These are phyloP conservation scores for Calliphora vomitoria DNA, from an alignment of 2,888 invertebrate species.

Conservation along the genomic window DNA sequence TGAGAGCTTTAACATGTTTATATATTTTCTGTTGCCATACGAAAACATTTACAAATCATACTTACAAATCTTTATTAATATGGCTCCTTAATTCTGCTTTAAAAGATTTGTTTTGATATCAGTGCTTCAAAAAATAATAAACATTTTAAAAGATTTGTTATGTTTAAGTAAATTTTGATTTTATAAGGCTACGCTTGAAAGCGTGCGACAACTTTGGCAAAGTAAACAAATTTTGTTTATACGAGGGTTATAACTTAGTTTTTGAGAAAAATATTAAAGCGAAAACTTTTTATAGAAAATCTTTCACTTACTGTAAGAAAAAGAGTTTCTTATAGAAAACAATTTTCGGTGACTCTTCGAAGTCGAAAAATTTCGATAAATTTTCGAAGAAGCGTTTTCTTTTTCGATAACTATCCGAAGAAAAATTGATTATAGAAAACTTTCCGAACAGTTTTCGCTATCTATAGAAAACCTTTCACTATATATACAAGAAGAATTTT, in stretches of 20 bases:
- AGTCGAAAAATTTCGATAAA: no score
- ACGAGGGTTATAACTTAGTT: neutral
- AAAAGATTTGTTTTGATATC: constrained; percentile 14
- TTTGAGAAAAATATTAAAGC: neutral
- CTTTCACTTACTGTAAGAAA: no score
- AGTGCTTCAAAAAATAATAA: constrained; percentile 17
- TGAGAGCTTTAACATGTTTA: neutral
- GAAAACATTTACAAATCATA: neutral
- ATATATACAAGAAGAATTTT: no score
- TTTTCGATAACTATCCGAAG: no score
- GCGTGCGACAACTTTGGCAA: constrained; percentile 27
- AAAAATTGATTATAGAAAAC: no score
- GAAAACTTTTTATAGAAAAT: no score
- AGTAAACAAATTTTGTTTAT: constrained; percentile 15
- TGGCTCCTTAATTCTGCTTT: constrained; percentile 24
- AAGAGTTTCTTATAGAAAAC: no score
- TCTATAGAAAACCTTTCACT: no score
- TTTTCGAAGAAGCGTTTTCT: no score
- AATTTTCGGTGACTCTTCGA: no score
- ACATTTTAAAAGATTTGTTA: constrained; percentile 5
- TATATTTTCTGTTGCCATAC: neutral
- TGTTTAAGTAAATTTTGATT: neutral
- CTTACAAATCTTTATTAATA: neutral
- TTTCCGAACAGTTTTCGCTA: no score
- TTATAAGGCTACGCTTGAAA: neutral